Conservation (phyloP, 1,140 invertebrate species). For the Akabosia matsudoensis region DNA sequence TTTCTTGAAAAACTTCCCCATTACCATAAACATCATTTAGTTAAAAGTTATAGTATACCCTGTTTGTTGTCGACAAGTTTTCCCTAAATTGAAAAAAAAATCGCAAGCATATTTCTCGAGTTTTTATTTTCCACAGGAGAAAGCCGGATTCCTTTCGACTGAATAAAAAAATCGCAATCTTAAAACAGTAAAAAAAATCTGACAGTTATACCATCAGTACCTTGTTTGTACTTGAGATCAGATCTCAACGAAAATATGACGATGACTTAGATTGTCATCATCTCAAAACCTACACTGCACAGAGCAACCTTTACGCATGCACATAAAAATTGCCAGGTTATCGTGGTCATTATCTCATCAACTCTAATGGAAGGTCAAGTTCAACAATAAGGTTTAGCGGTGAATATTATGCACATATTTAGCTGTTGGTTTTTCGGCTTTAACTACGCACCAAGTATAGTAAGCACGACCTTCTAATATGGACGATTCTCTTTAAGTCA, state of each 20-base stretch:
- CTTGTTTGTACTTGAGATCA: conserved; percentile 6
- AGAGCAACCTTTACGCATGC: not conserved
- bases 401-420: too few species aligned
- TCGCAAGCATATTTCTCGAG: too few species aligned
- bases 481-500: not conserved
- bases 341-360: conserved; percentile 12
- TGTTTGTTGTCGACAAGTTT: too few species aligned
- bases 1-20: too few species aligned
- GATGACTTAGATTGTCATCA: not conserved
- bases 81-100: too few species aligned
- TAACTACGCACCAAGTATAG: not conserved
- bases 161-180: not conserved
- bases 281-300: not conserved
- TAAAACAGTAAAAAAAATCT: conserved; percentile 1
- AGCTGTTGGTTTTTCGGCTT: not conserved
- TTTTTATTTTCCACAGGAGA: too few species aligned
- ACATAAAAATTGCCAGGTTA: not conserved
- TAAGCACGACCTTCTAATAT: not conserved
- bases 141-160: too few species aligned
- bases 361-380: conserved; percentile 10
- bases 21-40: too few species aligned
- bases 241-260: too few species aligned
- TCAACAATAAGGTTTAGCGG: too few species aligned
- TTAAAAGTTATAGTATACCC: too few species aligned
- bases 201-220: not conserved